phyloP scores from a whole-genome alignment of 2,888 invertebrate species.

The Osmoderma eremita region DNA sequence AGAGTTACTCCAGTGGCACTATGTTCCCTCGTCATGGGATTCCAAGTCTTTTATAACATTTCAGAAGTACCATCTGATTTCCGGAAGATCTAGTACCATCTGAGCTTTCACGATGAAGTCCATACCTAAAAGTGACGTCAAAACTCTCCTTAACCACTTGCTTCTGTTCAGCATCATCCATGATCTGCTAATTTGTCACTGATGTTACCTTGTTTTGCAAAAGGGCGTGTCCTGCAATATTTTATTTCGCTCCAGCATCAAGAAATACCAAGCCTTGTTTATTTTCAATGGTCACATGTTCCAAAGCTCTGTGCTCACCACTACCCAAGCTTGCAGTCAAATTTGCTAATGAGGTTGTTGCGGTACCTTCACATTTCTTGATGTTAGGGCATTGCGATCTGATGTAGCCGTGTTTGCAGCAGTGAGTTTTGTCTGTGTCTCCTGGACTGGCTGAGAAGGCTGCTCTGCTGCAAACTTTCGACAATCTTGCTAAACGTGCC shows the following conservation, averaged over 20 bases:
- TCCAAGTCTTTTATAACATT: too few relatives aligned
- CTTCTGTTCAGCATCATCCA: not conserved
- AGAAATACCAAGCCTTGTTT: slow-evolving; percentile 1
- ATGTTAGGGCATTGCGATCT: not conserved
- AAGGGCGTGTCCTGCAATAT: slow-evolving; percentile 6
- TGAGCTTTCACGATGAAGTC: not conserved
- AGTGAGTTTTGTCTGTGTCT: not conserved
- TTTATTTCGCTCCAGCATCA: not conserved
- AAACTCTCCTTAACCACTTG: not conserved
- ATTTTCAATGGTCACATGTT: not conserved
- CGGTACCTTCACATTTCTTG: not conserved
- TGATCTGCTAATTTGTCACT: not conserved
- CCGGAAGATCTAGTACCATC: not conserved
- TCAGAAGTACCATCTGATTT: too few relatives aligned
- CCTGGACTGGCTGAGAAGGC: not conserved
- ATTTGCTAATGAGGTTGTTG: slow-evolving; percentile 1
- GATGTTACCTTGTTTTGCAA: not conserved
- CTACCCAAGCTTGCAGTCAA: not conserved
- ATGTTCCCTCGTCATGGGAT: not conserved
- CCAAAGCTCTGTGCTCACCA: slow-evolving; percentile 1
- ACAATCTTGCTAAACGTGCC: not conserved
- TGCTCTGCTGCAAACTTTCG: not conserved
- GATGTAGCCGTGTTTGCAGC: slow-evolving; percentile 1
- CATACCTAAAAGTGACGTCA: not conserved
- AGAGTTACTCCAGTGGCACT: not conserved